Evolutionary conservation across 1,140 invertebrate species (phyloP).

Genomic region (Glossosoma conforme): DNA sequence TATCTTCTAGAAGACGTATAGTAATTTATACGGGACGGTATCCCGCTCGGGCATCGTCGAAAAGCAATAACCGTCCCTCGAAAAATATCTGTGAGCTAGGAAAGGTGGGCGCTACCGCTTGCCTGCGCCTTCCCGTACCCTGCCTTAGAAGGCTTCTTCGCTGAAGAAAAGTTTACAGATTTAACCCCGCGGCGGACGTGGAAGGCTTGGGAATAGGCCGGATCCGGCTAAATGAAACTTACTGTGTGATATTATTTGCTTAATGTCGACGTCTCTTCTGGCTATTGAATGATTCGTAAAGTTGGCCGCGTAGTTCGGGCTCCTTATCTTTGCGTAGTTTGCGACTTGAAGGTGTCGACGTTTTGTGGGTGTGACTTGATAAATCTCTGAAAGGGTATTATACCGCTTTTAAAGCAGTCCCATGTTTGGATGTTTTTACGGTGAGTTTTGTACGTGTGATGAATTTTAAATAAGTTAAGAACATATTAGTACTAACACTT

Average conservation of each 20-base stretch:
- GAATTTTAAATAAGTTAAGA: too few relatives aligned
- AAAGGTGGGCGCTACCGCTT: slow-evolving; percentile 8
- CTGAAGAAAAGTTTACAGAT: slow-evolving; percentile 30
- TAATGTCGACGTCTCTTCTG: slow-evolving; percentile 14
- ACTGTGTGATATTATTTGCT: slow-evolving; percentile 29
- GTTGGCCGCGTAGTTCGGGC: not conserved
- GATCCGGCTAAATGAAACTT: slow-evolving; percentile 13
- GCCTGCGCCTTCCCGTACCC: slow-evolving; percentile 3
- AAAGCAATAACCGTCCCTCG: slow-evolving; percentile 32
- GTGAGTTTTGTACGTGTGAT: too few relatives aligned
- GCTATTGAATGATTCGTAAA: slow-evolving; percentile 10
- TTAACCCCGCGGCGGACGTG: slow-evolving; percentile 31
- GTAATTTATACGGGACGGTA: slow-evolving; percentile 29
- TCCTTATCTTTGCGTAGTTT: slow-evolving; percentile 9
- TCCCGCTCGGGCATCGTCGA: slow-evolving; percentile 19
- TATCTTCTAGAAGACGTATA: slow-evolving; percentile 21
- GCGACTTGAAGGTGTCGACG: too few relatives aligned
- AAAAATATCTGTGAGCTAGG: slow-evolving; percentile 26
- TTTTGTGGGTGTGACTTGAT: too few relatives aligned
- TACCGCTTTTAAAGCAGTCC: too few relatives aligned
- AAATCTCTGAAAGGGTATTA: too few relatives aligned
- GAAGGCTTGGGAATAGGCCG: slow-evolving; percentile 14
- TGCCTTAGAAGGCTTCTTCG: not conserved
- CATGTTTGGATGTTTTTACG: too few relatives aligned
- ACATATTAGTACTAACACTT: too few relatives aligned